Conservation (phyloP, 2,888 invertebrate species). For the Cremastinae sp. region DNA sequence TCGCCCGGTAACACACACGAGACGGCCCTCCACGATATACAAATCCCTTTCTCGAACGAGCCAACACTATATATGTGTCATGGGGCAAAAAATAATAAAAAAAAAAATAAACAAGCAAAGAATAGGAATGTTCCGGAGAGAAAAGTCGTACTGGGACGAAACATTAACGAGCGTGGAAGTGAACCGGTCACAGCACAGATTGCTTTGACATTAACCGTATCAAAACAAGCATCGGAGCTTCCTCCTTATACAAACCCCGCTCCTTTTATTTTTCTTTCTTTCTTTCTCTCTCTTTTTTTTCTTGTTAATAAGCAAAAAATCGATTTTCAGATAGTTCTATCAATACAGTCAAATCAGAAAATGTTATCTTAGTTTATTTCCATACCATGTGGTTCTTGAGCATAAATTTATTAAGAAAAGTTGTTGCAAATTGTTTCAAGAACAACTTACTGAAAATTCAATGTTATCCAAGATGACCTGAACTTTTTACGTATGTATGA, state of each 20-base stretch:
- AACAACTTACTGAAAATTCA: no score
- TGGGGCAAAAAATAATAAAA: slow-evolving; percentile 67
- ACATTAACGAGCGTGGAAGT: slow-evolving; percentile 36
- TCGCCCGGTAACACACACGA: slow-evolving; percentile 49
- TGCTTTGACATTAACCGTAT: slow-evolving; percentile 72
- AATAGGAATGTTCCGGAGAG: slow-evolving; percentile 13
- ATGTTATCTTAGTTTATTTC: no score
- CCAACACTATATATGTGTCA: slow-evolving; percentile 51
- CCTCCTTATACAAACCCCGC: neutral
- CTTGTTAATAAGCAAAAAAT: neutral
- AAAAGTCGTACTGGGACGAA: slow-evolving; percentile 22
- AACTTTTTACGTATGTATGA: no score
- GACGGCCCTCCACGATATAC: slow-evolving; percentile 69
- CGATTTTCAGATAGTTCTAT: no score
- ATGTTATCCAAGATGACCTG: no score
- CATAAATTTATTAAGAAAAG: no score
- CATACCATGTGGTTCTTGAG: no score
- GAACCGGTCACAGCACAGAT: slow-evolving; percentile 54
- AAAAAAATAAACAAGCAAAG: slow-evolving; percentile 47
- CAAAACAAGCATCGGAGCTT: slow-evolving; percentile 66
- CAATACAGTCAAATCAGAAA: no score
- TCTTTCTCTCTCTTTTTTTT: neutral
- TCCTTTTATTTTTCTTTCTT: neutral
- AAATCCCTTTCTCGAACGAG: slow-evolving; percentile 67
- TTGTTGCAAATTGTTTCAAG: no score